phyloP scores from a whole-genome alignment of 2,888 invertebrate genomes.

The Polyploca ridens region DNA sequence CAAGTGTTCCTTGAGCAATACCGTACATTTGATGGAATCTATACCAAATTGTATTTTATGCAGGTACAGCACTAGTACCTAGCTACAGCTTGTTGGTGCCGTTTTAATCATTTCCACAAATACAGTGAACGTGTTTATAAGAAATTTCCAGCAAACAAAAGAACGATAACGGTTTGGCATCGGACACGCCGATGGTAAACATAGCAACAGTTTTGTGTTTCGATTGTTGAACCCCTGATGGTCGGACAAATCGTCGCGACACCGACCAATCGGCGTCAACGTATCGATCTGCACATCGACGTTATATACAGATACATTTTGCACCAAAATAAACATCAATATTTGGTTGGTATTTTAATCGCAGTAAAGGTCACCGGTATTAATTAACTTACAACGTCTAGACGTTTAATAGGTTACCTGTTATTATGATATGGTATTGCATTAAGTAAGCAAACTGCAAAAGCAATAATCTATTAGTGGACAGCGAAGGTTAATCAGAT shows the following conservation, averaged over 20 bases:
- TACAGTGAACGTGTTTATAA: neutral
- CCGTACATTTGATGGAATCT: too few relatives aligned
- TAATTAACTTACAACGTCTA: neutral
- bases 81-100: too few relatives aligned
- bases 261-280: constrained; percentile 68
- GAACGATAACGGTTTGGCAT: constrained; percentile 19
- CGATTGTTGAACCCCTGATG: constrained; percentile 52
- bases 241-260: constrained; percentile 48
- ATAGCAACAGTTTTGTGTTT: constrained; percentile 53
- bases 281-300: constrained; percentile 70
- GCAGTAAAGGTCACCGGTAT: constrained; percentile 5
- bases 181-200: constrained; percentile 31
- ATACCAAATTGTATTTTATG: too few relatives aligned
- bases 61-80: too few relatives aligned
- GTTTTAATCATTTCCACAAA: neutral
- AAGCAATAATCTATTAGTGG: constrained; percentile 22
- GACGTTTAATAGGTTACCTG: neutral
- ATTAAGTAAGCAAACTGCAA: constrained; percentile 12
- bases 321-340: constrained; percentile 42
- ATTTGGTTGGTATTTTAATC: constrained; percentile 22
- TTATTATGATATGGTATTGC: too few relatives aligned
- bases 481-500: constrained; percentile 46
- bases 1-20: too few relatives aligned
- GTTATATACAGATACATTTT: constrained; percentile 36
- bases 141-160: constrained; percentile 14